A percentile compares a stretch with the other conserved stretches of the same genome.
These are phyloP conservation scores for Caerostris darwini DNA, from an alignment of 1,140 invertebrate species.

Conservation along the genomic window DNA sequence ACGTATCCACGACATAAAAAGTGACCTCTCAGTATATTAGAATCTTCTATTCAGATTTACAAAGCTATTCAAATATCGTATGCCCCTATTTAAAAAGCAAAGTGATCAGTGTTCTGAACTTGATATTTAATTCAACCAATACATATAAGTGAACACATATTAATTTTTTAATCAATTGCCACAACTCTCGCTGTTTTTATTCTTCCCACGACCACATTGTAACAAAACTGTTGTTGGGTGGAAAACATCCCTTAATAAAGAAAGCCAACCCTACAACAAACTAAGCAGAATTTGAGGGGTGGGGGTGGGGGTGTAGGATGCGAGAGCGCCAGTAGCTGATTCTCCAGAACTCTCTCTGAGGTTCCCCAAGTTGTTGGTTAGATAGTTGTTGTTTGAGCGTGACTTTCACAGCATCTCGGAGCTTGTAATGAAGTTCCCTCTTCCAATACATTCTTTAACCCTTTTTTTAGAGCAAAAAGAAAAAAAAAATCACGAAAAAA, in stretches of 20 bases:
- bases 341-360: not conserved
- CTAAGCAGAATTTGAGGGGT: not conserved
- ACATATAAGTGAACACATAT: too few species aligned
- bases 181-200: not conserved
- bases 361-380: slow-evolving; percentile 57
- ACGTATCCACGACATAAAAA: too few species aligned
- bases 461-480: slow-evolving; percentile 34
- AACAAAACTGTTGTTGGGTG: not conserved
- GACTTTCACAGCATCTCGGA: slow-evolving; percentile 53
- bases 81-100: too few species aligned
- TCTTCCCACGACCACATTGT: not conserved
- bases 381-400: slow-evolving; percentile 68
- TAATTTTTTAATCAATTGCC: too few species aligned
- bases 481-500: slow-evolving; percentile 9
- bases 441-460: slow-evolving; percentile 41
- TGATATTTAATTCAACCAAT: too few species aligned
- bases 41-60: too few species aligned
- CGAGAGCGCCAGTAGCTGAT: not conserved
- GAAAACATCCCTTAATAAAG: slow-evolving; percentile 3
- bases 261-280: not conserved
- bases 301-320: not conserved
- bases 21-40: too few species aligned
- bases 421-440: slow-evolving; percentile 59
- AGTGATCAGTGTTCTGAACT: too few species aligned
- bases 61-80: too few species aligned